These are phyloP conservation scores for Ricordea florida DNA, from an alignment of 92 coral and sea anemone genomes.

Conservation along the genomic window DNA sequence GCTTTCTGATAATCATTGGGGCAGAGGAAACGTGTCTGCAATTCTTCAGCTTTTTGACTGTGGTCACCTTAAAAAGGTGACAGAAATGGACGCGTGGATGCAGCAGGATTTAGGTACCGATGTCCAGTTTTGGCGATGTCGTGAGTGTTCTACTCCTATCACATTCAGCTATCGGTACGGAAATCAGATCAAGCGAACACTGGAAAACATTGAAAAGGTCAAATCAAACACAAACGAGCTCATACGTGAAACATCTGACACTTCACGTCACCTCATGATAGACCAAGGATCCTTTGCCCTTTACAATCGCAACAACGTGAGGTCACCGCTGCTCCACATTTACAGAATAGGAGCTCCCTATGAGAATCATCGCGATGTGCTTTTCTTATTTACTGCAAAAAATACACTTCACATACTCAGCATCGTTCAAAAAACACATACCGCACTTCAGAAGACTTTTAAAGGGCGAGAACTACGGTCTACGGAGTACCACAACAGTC, in stretches of 20 bases:
- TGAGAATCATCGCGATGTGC: too few species aligned
- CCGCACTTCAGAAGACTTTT: too few species aligned
- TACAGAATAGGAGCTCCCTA: too few species aligned
- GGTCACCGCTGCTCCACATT: too few species aligned
- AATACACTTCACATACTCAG: too few species aligned
- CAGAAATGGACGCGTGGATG: constrained; percentile 73
- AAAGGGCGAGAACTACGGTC: too few species aligned
- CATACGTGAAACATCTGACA: background rate
- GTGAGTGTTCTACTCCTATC: constrained; percentile 45
- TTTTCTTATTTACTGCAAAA: too few species aligned
- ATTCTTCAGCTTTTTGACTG: constrained; percentile 69
- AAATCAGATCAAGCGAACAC: constrained; percentile 37
- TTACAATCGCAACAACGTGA: too few species aligned
- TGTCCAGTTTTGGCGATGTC: constrained; percentile 44
- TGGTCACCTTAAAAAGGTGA: constrained; percentile 57
- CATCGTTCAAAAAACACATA: too few species aligned
- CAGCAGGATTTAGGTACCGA: background rate
- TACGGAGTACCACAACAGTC: too few species aligned
- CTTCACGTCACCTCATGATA: background rate
- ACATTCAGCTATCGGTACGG: constrained; percentile 64
- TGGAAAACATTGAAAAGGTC: constrained; percentile 38
- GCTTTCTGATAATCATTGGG: constrained; percentile 18
- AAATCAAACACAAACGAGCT: background rate
- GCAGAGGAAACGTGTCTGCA: constrained; percentile 5
- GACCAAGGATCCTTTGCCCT: too few species aligned